phyloP scores from a whole-genome alignment of 64 coral and sea anemone species.

The Porites australiensis region DNA sequence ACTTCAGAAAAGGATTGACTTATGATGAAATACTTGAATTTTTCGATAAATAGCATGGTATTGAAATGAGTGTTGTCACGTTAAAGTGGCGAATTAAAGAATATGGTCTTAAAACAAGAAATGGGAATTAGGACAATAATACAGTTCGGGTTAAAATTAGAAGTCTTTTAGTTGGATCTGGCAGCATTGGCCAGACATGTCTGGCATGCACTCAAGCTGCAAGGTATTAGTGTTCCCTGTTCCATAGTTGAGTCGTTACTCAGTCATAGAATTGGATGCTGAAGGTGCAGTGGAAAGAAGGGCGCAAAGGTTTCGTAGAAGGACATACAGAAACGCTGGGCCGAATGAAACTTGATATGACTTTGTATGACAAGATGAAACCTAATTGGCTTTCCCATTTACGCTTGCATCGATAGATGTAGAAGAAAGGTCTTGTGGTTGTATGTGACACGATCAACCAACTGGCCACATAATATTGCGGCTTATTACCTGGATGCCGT shows the following conservation, averaged over 20 bases:
- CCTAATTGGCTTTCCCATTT: conserved; percentile 32
- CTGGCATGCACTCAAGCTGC: conserved; percentile 40
- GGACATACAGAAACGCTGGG: not conserved
- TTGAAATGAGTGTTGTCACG: conserved; percentile 63
- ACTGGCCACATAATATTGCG: not conserved
- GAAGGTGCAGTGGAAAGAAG: conserved; percentile 17
- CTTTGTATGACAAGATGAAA: conserved; percentile 37
- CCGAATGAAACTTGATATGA: conserved; percentile 5
- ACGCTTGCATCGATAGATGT: conserved; percentile 28
- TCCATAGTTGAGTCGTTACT: conserved; percentile 10
- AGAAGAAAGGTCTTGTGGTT: conserved; percentile 21
- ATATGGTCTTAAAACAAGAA: conserved; percentile 62
- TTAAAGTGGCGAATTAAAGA: conserved; percentile 64
- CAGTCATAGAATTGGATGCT: conserved; percentile 38
- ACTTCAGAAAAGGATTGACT: conserved; percentile 72
- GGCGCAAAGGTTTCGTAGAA: not conserved
- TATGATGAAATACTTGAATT: conserved; percentile 67
- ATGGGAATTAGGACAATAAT: not conserved
- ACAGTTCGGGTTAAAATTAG: conserved; percentile 21
- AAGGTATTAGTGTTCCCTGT: conserved; percentile 32
- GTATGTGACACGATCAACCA: conserved; percentile 14
- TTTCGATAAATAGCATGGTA: conserved; percentile 64
- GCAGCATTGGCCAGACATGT: conserved; percentile 8
- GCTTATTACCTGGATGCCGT: not conserved
- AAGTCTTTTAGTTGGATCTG: conserved; percentile 34